phyloP scores from a whole-genome alignment of 2,888 invertebrate species.

The Camponotus fellah region DNA sequence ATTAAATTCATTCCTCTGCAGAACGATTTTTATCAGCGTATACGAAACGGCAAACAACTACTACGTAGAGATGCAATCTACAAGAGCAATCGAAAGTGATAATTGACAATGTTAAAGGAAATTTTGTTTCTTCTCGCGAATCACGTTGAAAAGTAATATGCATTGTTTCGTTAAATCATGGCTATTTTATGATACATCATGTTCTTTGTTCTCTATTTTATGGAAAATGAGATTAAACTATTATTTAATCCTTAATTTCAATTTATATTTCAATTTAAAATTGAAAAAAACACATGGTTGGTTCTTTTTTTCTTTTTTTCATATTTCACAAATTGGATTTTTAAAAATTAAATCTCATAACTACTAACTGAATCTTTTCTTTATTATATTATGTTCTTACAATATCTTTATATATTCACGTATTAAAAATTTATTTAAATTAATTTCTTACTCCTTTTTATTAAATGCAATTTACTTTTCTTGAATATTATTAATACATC shows the following conservation, averaged over 20 bases:
- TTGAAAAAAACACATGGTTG: not conserved
- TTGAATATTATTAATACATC: not conserved
- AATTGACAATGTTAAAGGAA: conserved; percentile 11
- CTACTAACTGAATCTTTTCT: not conserved
- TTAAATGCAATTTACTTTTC: not conserved
- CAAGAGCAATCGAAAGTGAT: conserved; percentile 11
- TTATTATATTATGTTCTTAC: not conserved
- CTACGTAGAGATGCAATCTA: not conserved
- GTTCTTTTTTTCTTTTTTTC: not conserved
- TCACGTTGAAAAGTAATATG: conserved; percentile 15
- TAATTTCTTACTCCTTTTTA: not conserved
- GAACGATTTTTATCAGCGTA: not conserved
- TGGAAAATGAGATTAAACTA: not conserved
- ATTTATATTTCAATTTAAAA: not conserved
- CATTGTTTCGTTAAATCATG: not conserved
- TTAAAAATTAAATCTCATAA: conserved; percentile 15
- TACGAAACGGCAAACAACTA: conserved; percentile 11
- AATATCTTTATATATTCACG: not conserved
- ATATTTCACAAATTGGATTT: conserved; percentile 1
- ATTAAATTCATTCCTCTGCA: conserved; percentile 2
- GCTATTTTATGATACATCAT: not conserved
- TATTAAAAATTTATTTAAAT: conserved; percentile 22
- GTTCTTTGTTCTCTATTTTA: not conserved
- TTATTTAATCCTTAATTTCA: not conserved
- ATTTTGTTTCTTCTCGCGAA: conserved; percentile 20